These are phyloP conservation scores for Lycaena phlaeas DNA, from an alignment of 2,888 invertebrate genomes.

Conservation along the genomic window DNA sequence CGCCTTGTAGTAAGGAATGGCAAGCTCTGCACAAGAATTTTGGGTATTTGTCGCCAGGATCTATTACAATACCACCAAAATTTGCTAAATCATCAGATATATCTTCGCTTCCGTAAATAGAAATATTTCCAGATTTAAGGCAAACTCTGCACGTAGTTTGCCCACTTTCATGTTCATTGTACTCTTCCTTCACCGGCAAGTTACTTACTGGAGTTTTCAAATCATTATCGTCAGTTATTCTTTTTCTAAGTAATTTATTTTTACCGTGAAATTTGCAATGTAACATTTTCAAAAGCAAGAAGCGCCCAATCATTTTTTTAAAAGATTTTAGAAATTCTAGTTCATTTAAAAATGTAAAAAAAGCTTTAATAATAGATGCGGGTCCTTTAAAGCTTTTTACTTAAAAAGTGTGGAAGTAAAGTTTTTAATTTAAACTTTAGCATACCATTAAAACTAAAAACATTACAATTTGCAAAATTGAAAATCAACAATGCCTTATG, in stretches of 20 bases:
- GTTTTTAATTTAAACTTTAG: no score
- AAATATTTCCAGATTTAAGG: constrained; percentile 44
- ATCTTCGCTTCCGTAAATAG: constrained; percentile 38
- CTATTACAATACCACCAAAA: constrained; percentile 40
- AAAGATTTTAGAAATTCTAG: not conserved
- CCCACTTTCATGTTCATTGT: constrained; percentile 13
- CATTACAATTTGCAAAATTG: no score
- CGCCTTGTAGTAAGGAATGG: constrained; percentile 40
- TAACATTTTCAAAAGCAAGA: constrained; percentile 38
- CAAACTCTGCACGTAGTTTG: constrained; percentile 43
- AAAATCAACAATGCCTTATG: no score
- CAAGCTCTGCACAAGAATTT: constrained; percentile 49
- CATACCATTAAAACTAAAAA: no score
- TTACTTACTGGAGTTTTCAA: not conserved
- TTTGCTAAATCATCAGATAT: constrained; percentile 32
- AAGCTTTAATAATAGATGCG: no score
- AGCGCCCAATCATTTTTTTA: constrained; percentile 34
- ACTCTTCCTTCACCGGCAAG: constrained; percentile 13
- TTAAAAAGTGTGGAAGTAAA: no score
- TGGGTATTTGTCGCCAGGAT: constrained; percentile 37
- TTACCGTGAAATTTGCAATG: constrained; percentile 31
- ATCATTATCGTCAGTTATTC: not conserved
- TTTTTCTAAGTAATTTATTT: constrained; percentile 11
- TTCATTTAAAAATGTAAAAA: not conserved
- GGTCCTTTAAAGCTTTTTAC: no score